A percentile compares a stretch with the other conserved stretches of the same genome.
Evolutionary conservation across 2,797 vertebrate genomes (phyloP).

Genomic region (Morelia viridis): DNA sequence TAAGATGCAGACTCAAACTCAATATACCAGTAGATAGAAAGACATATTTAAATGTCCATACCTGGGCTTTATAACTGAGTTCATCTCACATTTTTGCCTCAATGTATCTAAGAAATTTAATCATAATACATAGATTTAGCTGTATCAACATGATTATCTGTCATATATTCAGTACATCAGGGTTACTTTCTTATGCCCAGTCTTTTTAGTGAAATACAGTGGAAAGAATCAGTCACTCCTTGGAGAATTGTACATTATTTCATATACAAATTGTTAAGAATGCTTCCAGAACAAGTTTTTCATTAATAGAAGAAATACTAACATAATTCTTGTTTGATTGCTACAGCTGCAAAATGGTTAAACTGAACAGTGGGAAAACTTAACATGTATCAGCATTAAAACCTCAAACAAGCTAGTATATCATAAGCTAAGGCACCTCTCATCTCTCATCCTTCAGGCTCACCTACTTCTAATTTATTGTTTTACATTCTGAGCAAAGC

Average conservation of each 20-base stretch:
- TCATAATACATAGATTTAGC: not conserved
- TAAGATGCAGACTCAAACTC: not conserved
- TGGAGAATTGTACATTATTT: not conserved
- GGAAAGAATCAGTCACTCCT: not conserved
- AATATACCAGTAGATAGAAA: not conserved
- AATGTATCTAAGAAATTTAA: not conserved
- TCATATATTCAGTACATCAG: not conserved
- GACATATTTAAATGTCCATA: not conserved
- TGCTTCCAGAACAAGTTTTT: not conserved
- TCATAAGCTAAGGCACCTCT: not conserved
- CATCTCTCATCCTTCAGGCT: not conserved
- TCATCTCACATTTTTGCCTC: not conserved
- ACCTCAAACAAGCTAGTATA: not conserved
- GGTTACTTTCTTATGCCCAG: not conserved
- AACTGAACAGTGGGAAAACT: not conserved
- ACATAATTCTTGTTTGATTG: not conserved
- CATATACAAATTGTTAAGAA: not conserved
- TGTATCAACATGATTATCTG: not conserved
- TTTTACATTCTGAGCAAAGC: not conserved
- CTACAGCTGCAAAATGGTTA: not conserved
- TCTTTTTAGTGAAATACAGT: not conserved
- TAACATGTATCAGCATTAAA: not conserved
- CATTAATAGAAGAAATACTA: not conserved
- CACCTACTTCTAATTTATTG: not conserved
- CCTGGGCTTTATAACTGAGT: not conserved